These are phyloP conservation scores for Solen grandis DNA, from an alignment of 1,140 invertebrate genomes.

Conservation along the genomic window DNA sequence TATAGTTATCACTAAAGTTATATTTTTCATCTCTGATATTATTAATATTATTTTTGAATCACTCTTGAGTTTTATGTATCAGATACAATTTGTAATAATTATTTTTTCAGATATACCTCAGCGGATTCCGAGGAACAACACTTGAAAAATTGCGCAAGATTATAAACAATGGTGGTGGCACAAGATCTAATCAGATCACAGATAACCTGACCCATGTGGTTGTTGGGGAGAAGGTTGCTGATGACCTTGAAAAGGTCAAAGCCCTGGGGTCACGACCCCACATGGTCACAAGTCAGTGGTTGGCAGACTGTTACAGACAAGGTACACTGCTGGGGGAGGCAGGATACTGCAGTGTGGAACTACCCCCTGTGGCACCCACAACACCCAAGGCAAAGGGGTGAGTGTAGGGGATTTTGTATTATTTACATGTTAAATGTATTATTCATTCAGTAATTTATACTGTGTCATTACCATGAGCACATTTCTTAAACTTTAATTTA, in stretches of 20 bases:
- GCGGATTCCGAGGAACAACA: conserved; percentile 85
- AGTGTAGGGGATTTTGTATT: no score
- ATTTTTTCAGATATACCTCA: conserved; percentile 81
- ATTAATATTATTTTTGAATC: no score
- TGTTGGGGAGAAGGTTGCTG: conserved; percentile 83
- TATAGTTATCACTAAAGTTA: no score
- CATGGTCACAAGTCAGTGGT: conserved; percentile 87
- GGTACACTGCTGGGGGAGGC: conserved; percentile 84
- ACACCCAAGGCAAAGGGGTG: conserved; percentile 64
- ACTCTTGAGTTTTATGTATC: no score
- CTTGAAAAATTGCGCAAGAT: conserved; percentile 89
- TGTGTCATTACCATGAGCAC: no score
- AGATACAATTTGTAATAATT: no score
- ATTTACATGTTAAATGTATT: no score
- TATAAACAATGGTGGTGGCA: conserved; percentile 90
- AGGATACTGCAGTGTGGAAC: conserved; percentile 61
- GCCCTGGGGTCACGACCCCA: conserved; percentile 82
- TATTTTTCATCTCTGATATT: no score
- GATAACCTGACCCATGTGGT: conserved; percentile 91
- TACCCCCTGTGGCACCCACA: conserved; percentile 63
- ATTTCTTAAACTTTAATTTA: no score
- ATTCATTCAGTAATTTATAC: no score
- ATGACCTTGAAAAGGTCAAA: conserved; percentile 72
- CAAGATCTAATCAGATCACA: conserved; percentile 87
- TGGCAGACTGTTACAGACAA: conserved; percentile 87